phyloP scores from a whole-genome alignment of 1,140 invertebrate genomes.

The Zaprionus africanus region DNA sequence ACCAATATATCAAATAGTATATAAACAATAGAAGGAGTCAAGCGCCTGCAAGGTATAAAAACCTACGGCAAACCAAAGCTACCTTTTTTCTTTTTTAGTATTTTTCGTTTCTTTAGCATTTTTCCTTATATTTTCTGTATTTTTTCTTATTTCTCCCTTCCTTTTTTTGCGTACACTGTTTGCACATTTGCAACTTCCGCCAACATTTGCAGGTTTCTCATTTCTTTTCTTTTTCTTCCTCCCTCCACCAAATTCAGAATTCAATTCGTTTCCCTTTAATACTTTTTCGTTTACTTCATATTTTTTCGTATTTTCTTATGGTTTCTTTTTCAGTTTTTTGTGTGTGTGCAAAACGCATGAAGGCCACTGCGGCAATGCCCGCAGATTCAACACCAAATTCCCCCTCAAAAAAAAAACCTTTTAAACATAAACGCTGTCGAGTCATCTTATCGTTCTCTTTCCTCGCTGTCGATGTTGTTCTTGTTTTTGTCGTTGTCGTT shows the following conservation, averaged over 20 bases:
- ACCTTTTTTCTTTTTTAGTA: too few species aligned
- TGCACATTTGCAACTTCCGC: conserved; percentile 45
- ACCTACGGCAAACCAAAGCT: too few species aligned
- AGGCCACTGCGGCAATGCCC: conserved; percentile 61
- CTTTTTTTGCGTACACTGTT: conserved; percentile 1
- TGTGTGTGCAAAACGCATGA: conserved; percentile 65
- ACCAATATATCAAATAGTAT: too few species aligned
- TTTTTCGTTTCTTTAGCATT: conserved; percentile 6
- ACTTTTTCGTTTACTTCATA: conserved; percentile 5
- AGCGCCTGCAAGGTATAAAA: too few species aligned
- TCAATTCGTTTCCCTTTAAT: background rate
- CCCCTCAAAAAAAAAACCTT: conserved; percentile 40
- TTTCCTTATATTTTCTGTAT: background rate
- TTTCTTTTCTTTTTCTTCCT: background rate
- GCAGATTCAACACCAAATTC: conserved; percentile 36
- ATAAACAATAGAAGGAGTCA: too few species aligned
- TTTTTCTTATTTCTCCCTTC: background rate
- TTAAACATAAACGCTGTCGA: conserved; percentile 29
- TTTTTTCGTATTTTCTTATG: conserved; percentile 17
- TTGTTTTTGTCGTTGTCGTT: conserved; percentile 25
- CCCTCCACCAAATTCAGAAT: background rate
- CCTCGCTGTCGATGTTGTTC: conserved; percentile 12
- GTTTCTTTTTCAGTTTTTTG: conserved; percentile 37
- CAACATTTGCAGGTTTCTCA: conserved; percentile 46
- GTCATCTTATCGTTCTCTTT: conserved; percentile 33